phyloP scores from a whole-genome alignment of 2,888 invertebrate species.

The Pardosa pseudoannulata region DNA sequence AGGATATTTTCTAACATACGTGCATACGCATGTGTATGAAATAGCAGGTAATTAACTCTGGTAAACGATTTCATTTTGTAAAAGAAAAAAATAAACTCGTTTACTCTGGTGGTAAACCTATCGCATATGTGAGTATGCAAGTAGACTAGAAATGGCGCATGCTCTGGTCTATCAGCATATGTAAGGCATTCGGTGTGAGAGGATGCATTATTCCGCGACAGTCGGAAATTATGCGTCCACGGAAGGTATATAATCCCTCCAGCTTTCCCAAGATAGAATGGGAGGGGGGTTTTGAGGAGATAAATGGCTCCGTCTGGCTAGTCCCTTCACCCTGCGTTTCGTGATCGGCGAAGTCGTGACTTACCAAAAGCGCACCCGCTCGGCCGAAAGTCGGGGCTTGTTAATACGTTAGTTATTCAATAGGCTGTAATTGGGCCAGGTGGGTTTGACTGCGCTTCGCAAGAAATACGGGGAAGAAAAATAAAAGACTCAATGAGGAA shows the following conservation, averaged over 20 bases:
- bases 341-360: slow-evolving; percentile 57
- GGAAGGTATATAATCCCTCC: not conserved
- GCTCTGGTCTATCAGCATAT: no score
- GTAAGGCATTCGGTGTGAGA: not conserved
- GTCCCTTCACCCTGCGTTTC: slow-evolving; percentile 26
- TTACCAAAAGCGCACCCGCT: slow-evolving; percentile 32
- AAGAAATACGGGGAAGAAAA: not conserved
- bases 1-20: no score
- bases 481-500: not conserved
- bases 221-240: not conserved
- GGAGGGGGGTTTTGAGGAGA: slow-evolving; percentile 39
- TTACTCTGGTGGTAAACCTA: no score
- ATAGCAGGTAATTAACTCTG: no score
- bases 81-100: no score
- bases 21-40: no score
- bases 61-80: no score
- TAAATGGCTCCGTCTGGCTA: slow-evolving; percentile 53
- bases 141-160: no score
- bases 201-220: not conserved
- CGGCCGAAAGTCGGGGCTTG: slow-evolving; percentile 16
- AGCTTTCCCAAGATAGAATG: slow-evolving; percentile 8
- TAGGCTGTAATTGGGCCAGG: slow-evolving; percentile 8
- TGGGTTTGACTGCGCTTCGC: not conserved
- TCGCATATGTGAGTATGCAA: no score
- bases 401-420: slow-evolving; percentile 15